A percentile compares a stretch with the other conserved stretches of the same genome.
phyloP scores from a whole-genome alignment of 2,888 invertebrate species.

The Drosophila mimetica region DNA sequence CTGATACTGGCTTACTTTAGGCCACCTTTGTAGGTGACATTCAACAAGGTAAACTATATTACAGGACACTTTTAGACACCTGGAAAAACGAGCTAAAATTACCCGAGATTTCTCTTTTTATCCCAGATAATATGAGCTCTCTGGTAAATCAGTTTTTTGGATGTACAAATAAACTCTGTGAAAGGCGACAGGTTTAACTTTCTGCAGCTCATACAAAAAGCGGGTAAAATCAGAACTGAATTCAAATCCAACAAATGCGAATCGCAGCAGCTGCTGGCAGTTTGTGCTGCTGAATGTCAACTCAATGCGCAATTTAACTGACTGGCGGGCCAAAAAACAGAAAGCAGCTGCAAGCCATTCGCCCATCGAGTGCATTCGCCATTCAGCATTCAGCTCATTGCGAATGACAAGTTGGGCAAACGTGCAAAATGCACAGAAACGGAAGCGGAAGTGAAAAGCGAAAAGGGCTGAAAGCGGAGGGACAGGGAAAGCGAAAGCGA shows the following conservation, averaged over 20 bases:
- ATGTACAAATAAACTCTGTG: background rate
- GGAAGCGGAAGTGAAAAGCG: constrained; percentile 39
- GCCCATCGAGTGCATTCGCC: constrained; percentile 41
- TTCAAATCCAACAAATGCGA: constrained; percentile 23
- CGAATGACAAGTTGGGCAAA: constrained; percentile 64
- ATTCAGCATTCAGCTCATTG: constrained; percentile 50
- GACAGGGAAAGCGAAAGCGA: constrained; percentile 8
- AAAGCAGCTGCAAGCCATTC: constrained; percentile 6
- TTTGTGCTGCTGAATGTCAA: constrained; percentile 56
- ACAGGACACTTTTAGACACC: background rate
- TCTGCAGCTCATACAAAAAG: background rate
- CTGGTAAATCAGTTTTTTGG: background rate
- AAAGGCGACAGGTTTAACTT: background rate
- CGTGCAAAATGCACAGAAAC: constrained; percentile 62
- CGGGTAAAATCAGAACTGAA: constrained; percentile 14
- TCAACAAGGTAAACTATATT: no score
- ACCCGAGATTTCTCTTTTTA: background rate
- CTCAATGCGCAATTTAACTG: constrained; percentile 42
- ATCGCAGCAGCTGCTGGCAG: constrained; percentile 29
- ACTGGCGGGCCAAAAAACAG: constrained; percentile 28
- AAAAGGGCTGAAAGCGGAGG: constrained; percentile 22
- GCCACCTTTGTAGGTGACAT: no score
- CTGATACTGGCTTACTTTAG: no score
- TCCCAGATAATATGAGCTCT: background rate
- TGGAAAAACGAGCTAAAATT: background rate